These are phyloP conservation scores for Globodera rostochiensis DNA, from an alignment of 1,140 invertebrate species.

Conservation along the genomic window DNA sequence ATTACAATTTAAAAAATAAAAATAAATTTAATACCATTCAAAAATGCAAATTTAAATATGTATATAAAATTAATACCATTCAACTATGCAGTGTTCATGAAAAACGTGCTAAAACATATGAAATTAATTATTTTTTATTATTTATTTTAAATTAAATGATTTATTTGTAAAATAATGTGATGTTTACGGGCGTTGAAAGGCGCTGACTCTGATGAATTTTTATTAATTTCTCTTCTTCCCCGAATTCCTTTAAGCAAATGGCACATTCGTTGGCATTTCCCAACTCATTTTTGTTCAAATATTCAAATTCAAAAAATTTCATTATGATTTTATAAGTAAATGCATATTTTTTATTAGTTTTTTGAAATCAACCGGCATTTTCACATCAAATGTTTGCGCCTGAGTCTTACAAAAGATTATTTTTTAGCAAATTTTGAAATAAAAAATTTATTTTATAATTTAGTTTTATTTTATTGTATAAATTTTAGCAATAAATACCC, in stretches of 20 bases:
- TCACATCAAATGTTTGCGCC: background rate
- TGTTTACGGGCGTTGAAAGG: background rate
- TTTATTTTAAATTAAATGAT: background rate
- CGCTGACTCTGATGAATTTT: background rate
- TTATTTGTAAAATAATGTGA: background rate
- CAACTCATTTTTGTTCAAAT: background rate
- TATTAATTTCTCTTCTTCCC: background rate
- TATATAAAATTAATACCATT: background rate
- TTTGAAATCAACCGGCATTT: background rate
- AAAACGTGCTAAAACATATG: background rate
- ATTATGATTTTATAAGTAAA: background rate
- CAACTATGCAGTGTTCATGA: background rate
- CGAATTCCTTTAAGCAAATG: background rate
- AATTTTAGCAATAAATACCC: background rate
- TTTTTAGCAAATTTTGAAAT: no score
- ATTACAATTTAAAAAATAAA: background rate
- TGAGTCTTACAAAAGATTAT: background rate
- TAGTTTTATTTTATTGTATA: background rate
- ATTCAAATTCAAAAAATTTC: background rate
- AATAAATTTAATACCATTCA: background rate
- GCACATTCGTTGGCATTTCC: background rate
- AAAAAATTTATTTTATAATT: no score
- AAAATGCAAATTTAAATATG: background rate
- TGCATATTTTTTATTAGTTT: background rate
- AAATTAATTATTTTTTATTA: no score